Evolutionary conservation across 2,113 vertebrate genomes (phyloP).

Genomic region (Elephantulus edwardii): DNA sequence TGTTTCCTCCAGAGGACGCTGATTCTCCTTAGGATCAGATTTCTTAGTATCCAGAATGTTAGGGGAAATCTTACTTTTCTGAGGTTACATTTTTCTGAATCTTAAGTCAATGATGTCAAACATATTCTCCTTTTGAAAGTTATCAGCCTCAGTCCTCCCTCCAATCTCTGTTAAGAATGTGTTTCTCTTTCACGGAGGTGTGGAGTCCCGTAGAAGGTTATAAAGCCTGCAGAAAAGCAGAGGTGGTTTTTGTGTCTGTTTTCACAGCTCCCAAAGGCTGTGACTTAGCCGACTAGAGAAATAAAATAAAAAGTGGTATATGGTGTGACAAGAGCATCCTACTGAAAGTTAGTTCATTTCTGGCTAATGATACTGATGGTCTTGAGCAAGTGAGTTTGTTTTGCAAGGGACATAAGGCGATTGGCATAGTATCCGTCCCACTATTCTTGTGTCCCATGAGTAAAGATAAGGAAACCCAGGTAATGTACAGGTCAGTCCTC

Average conservation of each 20-base stretch:
- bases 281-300: neutral
- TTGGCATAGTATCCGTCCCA: neutral
- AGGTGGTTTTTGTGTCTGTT: neutral
- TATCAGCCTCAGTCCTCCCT: neutral
- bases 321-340: too few species aligned
- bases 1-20: constrained; percentile 25
- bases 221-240: neutral
- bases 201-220: neutral
- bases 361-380: neutral
- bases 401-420: neutral
- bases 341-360: neutral
- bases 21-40: neutral
- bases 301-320: neutral
- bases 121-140: neutral
- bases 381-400: neutral
- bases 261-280: neutral
- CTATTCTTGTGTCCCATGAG: neutral
- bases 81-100: neutral
- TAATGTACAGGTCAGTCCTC: neutral
- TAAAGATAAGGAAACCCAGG: neutral
- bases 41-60: neutral
- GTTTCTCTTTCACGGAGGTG: neutral
- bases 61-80: neutral
- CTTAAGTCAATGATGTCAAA: neutral
- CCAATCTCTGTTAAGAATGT: neutral